Base-by-base conservation (phyloP, 2,113 vertebrate species). In the Nothoprocta pentlandii region DNA sequence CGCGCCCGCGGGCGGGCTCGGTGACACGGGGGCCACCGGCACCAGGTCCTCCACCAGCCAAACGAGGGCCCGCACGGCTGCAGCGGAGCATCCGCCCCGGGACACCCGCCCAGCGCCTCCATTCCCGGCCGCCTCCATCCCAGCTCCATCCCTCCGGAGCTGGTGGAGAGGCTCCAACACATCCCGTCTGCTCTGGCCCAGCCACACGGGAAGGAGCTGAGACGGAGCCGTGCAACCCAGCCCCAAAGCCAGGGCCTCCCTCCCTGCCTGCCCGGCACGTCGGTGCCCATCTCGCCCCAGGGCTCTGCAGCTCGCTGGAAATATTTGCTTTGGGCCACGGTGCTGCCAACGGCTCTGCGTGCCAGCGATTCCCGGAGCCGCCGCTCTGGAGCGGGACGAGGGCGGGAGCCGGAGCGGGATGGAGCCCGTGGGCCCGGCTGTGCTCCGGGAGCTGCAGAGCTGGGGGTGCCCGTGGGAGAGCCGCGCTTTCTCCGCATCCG, bases 391-490 rank as follows among this genome's bases (percentile, higher is more conserved):
- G 90, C 41, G 5, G 83, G n/a, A 54, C 83, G 82, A 80, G 36
- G 28, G 73, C 21, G 12, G 54, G 54, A 16, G 5, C 0, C 6
- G 41, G 10, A 76, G 22, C 1, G 2, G 41, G 47, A 63, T 16
- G 10, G 58, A 84, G 13, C 42, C 15, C 0, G 12, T 0, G 0
- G 34, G 34, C 10, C 39, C 70, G 13, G 41, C 84, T 6, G 13
- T 41, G 9, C 54, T 15, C 62, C 0, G 0, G 0, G 34, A 23
- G 42, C 3, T 3, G 6, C 26, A 47, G 66, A 42, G 51, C 53
- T 25, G 13, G 26, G 23, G 15, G 47, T 81, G 91, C 49, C 90
- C 80, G 32, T 4, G 39, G 80, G 80, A n/a, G 54, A 23, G 17
- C 28, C 28, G 28, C 25, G 15, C 15, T 8, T 14, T 30, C 54